A percentile compares a stretch with the other conserved stretches of the same genome.
These are phyloP conservation scores for Bettongia penicillata DNA, from an alignment of 2,113 vertebrate genomes.

Conservation along the genomic window DNA sequence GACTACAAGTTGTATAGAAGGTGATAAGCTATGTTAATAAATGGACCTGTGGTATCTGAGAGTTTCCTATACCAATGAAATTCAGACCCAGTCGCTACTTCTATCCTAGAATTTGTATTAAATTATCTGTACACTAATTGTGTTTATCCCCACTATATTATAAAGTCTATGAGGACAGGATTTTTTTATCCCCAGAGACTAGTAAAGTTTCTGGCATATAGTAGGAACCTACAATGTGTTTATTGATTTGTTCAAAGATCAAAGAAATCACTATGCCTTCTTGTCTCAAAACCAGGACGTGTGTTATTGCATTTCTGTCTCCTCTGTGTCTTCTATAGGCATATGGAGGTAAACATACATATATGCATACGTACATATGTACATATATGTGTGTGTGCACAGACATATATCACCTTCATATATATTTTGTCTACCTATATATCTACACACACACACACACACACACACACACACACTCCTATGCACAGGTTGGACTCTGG, in stretches of 20 bases:
- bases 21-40: background rate
- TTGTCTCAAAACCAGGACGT: background rate
- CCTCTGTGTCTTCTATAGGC: background rate
- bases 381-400: too few species aligned
- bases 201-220: background rate
- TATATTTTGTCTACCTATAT: too few species aligned
- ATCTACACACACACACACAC: too few species aligned
- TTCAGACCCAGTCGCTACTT: background rate
- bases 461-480: too few species aligned
- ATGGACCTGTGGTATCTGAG: background rate
- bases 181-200: background rate
- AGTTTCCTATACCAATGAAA: background rate
- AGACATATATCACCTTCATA: too few species aligned
- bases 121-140: background rate
- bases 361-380: too few species aligned
- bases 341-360: too few species aligned
- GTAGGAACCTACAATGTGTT: background rate
- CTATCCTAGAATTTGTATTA: background rate
- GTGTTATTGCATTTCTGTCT: background rate
- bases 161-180: background rate
- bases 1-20: background rate
- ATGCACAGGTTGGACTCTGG: too few species aligned
- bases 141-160: background rate
- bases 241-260: background rate
- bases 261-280: background rate